Percentiles rank a stretch among this genome's conserved stretches.
Evolutionary conservation across 2,113 vertebrate species (phyloP).

Genomic region (Zapornia atra): DNA sequence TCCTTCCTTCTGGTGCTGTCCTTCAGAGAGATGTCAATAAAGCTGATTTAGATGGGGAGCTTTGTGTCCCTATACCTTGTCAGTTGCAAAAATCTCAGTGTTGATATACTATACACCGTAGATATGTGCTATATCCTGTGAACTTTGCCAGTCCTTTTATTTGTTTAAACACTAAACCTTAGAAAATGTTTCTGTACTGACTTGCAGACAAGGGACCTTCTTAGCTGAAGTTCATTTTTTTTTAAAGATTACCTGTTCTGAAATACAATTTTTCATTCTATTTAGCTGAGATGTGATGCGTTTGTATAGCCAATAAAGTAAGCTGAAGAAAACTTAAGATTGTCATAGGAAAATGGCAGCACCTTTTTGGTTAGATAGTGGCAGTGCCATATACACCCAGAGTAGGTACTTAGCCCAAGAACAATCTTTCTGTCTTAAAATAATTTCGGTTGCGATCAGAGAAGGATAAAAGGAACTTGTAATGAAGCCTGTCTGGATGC

Average conservation of each 20-base stretch:
- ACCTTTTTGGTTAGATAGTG: not conserved
- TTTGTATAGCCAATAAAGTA: not conserved
- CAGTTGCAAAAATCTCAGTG: not conserved
- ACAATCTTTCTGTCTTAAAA: not conserved
- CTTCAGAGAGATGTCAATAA: not conserved
- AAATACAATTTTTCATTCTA: not conserved
- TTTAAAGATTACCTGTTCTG: not conserved
- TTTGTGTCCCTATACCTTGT: not conserved
- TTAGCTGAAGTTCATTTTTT: not conserved
- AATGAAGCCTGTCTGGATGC: slow-evolving; percentile 10
- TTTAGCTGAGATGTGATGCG: not conserved
- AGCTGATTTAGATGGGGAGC: not conserved
- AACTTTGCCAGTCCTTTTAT: not conserved
- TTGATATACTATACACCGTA: not conserved
- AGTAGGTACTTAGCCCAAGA: not conserved
- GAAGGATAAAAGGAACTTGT: slow-evolving; percentile 1
- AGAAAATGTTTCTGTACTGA: not conserved
- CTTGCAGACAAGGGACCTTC: not conserved
- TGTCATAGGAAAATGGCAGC: not conserved
- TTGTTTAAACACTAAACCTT: not conserved
- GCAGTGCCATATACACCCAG: not conserved
- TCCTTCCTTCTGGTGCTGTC: not conserved
- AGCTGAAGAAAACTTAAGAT: not conserved
- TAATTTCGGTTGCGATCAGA: not conserved
- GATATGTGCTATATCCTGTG: not conserved